Conservation (phyloP, 2,797 vertebrate genomes). For the Sebastes taczanowskii region DNA sequence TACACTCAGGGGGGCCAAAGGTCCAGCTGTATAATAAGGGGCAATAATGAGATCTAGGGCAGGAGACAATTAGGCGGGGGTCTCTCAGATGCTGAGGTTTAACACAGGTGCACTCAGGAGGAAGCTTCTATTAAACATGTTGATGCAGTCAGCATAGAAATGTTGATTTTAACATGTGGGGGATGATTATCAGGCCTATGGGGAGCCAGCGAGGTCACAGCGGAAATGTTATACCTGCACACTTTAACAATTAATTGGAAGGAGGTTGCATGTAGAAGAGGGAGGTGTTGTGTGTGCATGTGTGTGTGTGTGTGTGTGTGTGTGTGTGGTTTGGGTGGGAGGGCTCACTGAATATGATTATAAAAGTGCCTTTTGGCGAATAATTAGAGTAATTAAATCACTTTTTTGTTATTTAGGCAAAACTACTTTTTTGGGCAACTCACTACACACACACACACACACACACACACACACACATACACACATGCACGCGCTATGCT, state of each 20-base stretch:
- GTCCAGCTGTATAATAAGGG: constrained; percentile 53
- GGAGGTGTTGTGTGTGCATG: background rate
- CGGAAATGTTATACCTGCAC: constrained; percentile 38
- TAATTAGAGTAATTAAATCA: constrained; percentile 73
- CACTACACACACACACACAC: background rate
- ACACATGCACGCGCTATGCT: background rate
- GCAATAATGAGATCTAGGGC: constrained; percentile 62
- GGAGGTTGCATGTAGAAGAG: constrained; percentile 17
- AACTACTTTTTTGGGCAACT: constrained; percentile 33
- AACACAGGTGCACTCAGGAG: constrained; percentile 61
- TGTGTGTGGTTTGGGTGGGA: background rate
- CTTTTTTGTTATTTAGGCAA: constrained; percentile 55
- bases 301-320: background rate
- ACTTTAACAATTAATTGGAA: constrained; percentile 60
- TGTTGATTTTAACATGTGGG: constrained; percentile 54
- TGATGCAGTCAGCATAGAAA: constrained; percentile 55
- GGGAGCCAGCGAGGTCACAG: constrained; percentile 51
- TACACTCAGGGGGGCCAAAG: constrained; percentile 17
- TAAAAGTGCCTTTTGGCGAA: constrained; percentile 63
- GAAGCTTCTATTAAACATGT: constrained; percentile 48
- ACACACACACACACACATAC: background rate
- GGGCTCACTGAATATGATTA: constrained; percentile 52
- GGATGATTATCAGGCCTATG: constrained; percentile 52
- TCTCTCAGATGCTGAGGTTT: constrained; percentile 50
- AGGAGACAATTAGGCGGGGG: constrained; percentile 62